phyloP scores from a whole-genome alignment of 2,888 invertebrate genomes.

The Mechanitis mazaeus region DNA sequence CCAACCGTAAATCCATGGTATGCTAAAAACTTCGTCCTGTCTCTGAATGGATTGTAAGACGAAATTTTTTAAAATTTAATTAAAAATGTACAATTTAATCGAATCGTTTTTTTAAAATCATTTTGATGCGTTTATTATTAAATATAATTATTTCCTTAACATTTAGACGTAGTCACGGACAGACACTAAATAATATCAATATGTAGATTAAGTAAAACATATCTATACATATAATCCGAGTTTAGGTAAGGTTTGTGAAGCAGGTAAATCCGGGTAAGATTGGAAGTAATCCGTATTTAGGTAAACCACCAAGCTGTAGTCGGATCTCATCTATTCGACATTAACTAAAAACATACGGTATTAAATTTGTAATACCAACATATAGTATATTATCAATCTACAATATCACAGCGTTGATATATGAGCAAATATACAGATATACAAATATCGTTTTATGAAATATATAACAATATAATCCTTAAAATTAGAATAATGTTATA shows the following conservation, averaged over 20 bases:
- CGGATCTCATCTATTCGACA: constrained; percentile 10
- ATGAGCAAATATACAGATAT: neutral
- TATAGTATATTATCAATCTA: neutral
- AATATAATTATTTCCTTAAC: no score
- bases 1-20: no score
- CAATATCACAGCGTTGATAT: neutral
- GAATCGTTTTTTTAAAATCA: no score
- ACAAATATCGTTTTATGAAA: neutral
- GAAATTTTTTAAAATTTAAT: no score
- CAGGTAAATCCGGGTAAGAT: constrained; percentile 6
- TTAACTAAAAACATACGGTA: constrained; percentile 11
- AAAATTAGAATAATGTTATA: no score
- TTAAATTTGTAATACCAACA: neutral
- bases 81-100: no score
- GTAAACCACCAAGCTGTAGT: constrained; percentile 10
- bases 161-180: neutral
- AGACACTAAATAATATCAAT: neutral
- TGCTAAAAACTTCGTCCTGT: no score
- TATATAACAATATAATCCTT: neutral
- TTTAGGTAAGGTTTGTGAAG: neutral
- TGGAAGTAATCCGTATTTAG: constrained; percentile 17
- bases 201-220: neutral
- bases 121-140: no score
- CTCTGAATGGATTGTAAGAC: no score
- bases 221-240: constrained; percentile 2